phyloP scores from a whole-genome alignment of 2,113 vertebrate species.

The Dendrocopos noguchii region DNA sequence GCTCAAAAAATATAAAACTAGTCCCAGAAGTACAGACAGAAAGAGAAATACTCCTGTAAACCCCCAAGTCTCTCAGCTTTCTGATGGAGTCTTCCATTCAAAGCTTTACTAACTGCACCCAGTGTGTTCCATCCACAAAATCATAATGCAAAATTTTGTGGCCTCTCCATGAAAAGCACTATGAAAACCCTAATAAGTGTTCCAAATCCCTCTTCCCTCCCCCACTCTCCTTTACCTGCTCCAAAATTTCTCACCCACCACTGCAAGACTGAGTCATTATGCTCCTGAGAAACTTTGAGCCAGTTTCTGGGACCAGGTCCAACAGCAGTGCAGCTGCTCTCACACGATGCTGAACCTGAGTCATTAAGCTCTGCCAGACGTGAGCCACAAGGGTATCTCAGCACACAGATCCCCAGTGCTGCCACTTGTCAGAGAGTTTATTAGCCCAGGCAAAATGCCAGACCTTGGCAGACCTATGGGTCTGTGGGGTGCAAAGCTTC shows the following conservation, averaged over 20 bases:
- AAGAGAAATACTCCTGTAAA: not conserved
- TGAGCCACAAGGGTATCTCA: constrained; percentile 50
- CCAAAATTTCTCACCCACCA: constrained; percentile 45
- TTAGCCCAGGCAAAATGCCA: constrained; percentile 58
- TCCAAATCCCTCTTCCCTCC: not conserved
- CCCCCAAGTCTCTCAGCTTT: not conserved
- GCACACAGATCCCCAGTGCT: constrained; percentile 18
- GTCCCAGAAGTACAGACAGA: not conserved
- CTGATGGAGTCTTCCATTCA: not conserved
- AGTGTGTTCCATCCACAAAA: not conserved
- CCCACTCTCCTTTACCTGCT: constrained; percentile 31
- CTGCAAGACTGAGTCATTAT: constrained; percentile 57
- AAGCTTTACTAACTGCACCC: not conserved
- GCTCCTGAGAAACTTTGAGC: constrained; percentile 45
- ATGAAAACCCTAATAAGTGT: not conserved
- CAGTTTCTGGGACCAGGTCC: constrained; percentile 50
- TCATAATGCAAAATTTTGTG: not conserved
- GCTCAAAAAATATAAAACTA: not conserved
- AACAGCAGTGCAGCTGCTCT: constrained; percentile 58
- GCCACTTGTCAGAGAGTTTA: constrained; percentile 29
- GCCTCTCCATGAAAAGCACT: not conserved
- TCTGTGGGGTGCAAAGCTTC: constrained; percentile 25
- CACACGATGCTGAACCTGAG: constrained; percentile 52
- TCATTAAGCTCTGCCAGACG: constrained; percentile 56
- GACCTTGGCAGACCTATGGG: constrained; percentile 34